A percentile compares a stretch with the other conserved stretches of the same genome.
Evolutionary conservation across 2,797 vertebrate genomes (phyloP).

Genomic region (Eulemur rubriventer): DNA sequence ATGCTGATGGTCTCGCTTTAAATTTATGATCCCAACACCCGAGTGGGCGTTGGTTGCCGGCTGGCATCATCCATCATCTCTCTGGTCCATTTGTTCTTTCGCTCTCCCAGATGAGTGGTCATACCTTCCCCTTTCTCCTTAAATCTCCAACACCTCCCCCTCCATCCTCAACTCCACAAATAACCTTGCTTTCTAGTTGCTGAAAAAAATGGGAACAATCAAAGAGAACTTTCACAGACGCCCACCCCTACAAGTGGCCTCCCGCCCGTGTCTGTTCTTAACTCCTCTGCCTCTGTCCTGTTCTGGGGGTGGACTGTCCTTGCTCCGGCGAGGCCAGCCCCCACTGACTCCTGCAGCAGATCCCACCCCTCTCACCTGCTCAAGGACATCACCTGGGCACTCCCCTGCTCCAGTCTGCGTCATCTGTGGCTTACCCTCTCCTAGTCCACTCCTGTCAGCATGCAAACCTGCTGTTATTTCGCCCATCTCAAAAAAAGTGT

Average conservation of each 20-base stretch:
- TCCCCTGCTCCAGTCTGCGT: background rate
- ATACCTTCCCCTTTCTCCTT: background rate
- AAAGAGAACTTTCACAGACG: background rate
- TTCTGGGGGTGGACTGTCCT: background rate
- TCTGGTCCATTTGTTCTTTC: background rate
- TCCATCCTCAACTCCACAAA: background rate
- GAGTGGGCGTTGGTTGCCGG: background rate
- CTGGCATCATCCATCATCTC: background rate
- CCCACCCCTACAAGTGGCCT: background rate
- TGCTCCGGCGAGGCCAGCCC: background rate
- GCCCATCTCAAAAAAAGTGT: background rate
- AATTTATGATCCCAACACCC: background rate
- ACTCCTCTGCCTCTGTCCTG: background rate
- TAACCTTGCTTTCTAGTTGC: background rate
- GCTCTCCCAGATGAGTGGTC: background rate
- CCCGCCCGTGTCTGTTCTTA: background rate
- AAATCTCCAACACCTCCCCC: background rate
- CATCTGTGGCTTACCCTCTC: background rate
- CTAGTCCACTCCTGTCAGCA: background rate
- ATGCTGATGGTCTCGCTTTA: background rate
- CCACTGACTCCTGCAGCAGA: background rate
- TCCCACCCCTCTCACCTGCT: too few species aligned
- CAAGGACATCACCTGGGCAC: background rate
- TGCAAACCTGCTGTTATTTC: background rate
- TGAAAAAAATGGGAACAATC: background rate